Evolutionary conservation across 2,797 vertebrate genomes (phyloP).

Genomic region (Chiropotes sagulatus): DNA sequence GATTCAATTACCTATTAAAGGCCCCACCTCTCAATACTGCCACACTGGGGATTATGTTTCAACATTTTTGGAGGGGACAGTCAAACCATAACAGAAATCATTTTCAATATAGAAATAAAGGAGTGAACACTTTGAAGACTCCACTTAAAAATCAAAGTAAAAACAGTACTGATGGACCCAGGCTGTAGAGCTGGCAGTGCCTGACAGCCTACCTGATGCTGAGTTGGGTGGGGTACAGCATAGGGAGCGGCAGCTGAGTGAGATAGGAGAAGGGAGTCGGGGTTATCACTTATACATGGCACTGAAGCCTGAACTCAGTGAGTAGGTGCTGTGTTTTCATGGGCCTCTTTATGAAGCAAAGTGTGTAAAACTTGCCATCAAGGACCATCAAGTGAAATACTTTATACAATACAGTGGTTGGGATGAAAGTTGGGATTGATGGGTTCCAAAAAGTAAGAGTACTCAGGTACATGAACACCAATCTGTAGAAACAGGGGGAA

Average conservation of each 20-base stretch:
- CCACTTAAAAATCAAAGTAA: not conserved
- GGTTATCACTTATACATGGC: not conserved
- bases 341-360: not conserved
- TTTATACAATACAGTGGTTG: not conserved
- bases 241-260: not conserved
- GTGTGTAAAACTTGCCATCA: not conserved
- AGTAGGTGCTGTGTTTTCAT: not conserved
- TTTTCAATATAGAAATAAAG: not conserved
- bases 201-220: not conserved
- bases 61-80: not conserved
- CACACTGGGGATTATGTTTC: not conserved
- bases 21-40: not conserved
- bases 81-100: not conserved
- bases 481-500: not conserved
- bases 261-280: not conserved
- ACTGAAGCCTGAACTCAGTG: not conserved
- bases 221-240: not conserved
- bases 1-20: not conserved
- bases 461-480: not conserved
- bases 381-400: not conserved
- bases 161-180: not conserved
- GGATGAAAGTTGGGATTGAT: not conserved
- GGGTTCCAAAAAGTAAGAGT: not conserved
- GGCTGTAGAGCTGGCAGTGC: not conserved
- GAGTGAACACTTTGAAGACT: not conserved